A percentile compares a stretch with the other conserved stretches of the same genome.
phyloP scores from a whole-genome alignment of 2,888 invertebrate species.

The Dascillus cervinus region DNA sequence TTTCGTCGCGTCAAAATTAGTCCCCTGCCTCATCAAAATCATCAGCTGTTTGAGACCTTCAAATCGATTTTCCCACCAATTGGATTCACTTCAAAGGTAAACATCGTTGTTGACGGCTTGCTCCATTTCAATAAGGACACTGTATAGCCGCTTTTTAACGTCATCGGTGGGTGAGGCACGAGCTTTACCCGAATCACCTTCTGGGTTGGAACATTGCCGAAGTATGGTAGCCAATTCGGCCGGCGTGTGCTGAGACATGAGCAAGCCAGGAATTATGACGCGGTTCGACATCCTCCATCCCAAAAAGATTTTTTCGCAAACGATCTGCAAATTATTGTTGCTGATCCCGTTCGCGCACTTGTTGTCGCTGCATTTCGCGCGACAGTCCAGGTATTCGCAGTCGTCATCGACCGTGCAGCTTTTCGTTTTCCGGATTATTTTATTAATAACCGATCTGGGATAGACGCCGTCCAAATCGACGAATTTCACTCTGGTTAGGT shows the following conservation, averaged over 20 bases:
- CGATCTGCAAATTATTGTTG: slow-evolving; percentile 61
- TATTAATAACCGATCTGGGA: slow-evolving; percentile 47
- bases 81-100: not conserved
- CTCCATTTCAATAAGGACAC: slow-evolving; percentile 46
- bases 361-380: slow-evolving; percentile 51
- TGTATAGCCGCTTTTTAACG: slow-evolving; percentile 46
- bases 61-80: too few species aligned
- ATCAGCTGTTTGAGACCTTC: too few species aligned
- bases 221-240: slow-evolving; percentile 49
- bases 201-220: slow-evolving; percentile 53
- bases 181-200: slow-evolving; percentile 41
- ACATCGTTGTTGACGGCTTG: slow-evolving; percentile 17
- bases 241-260: slow-evolving; percentile 54
- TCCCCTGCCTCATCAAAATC: too few species aligned
- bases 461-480: slow-evolving; percentile 58
- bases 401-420: slow-evolving; percentile 52
- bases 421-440: slow-evolving; percentile 40
- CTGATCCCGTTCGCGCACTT: slow-evolving; percentile 50
- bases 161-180: slow-evolving; percentile 44
- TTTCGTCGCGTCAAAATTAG: too few species aligned
- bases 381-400: slow-evolving; percentile 61
- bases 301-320: slow-evolving; percentile 58
- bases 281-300: slow-evolving; percentile 56
- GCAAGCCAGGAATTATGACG: slow-evolving; percentile 52
- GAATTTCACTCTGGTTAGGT: slow-evolving; percentile 49